A percentile compares a stretch with the other conserved stretches of the same genome.
Conservation (phyloP, 2,888 invertebrate species). For the Vanessa cardui region DNA sequence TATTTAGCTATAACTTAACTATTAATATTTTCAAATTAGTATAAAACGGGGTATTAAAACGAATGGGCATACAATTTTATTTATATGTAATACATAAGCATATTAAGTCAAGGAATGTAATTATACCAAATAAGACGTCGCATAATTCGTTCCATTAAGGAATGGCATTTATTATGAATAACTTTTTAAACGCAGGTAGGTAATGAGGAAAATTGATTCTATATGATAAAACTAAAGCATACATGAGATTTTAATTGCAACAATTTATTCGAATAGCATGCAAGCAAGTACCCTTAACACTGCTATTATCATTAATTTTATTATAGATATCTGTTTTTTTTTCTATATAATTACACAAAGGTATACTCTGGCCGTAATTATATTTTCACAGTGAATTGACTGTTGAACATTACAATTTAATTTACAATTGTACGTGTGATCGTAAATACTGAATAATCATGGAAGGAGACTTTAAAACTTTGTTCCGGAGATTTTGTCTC, state of each 20-base stretch:
- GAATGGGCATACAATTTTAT: too few species aligned
- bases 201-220: slow-evolving; percentile 1
- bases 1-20: too few species aligned
- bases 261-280: not conserved
- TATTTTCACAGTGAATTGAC: not conserved
- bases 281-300: not conserved
- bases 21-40: too few species aligned
- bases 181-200: not conserved
- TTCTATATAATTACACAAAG: not conserved
- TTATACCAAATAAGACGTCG: too few species aligned
- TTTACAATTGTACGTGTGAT: not conserved
- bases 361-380: not conserved
- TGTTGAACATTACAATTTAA: not conserved
- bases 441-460: slow-evolving; percentile 36
- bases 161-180: not conserved
- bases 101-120: too few species aligned
- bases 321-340: not conserved
- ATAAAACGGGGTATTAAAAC: too few species aligned
- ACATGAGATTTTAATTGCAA: not conserved
- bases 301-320: slow-evolving; percentile 11
- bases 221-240: not conserved
- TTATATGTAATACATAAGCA: too few species aligned
- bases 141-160: too few species aligned
- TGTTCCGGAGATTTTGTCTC: slow-evolving; percentile 61
- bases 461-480: slow-evolving; percentile 49